Evolutionary conservation across 2,797 vertebrate genomes (phyloP).

Genomic region (Psittacula derbiana): DNA sequence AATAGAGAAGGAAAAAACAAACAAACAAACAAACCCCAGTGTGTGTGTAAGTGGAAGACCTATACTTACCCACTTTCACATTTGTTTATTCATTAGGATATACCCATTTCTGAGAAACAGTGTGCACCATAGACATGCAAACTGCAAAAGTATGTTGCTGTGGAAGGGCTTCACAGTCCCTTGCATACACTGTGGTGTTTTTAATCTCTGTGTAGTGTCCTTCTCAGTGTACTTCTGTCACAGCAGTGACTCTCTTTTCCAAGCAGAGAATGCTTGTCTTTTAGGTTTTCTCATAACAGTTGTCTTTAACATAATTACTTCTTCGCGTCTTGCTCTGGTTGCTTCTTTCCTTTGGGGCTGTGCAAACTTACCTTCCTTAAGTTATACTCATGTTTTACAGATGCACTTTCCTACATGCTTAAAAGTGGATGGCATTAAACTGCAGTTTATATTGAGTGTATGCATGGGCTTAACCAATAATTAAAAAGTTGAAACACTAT

Average conservation of each 20-base stretch:
- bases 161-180: not conserved
- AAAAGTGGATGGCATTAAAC: not conserved
- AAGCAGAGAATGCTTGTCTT: not conserved
- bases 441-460: not conserved
- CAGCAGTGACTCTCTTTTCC: not conserved
- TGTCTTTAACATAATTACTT: not conserved
- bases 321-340: not conserved
- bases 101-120: not conserved
- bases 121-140: not conserved
- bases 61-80: not conserved
- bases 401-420: not conserved
- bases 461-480: not conserved
- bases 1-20: not conserved
- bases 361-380: not conserved
- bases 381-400: not conserved
- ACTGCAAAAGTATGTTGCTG: not conserved
- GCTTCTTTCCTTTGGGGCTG: not conserved
- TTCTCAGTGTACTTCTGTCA: not conserved
- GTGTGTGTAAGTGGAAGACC: not conserved
- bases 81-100: slow-evolving; percentile 26
- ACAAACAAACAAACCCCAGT: not conserved
- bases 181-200: not conserved
- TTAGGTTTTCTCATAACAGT: not conserved
- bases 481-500: not conserved
- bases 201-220: not conserved